Percentiles rank a stretch among this genome's conserved stretches.
These are phyloP conservation scores for Ceyx margarethae DNA, from an alignment of 2,113 vertebrate genomes.

Conservation along the genomic window DNA sequence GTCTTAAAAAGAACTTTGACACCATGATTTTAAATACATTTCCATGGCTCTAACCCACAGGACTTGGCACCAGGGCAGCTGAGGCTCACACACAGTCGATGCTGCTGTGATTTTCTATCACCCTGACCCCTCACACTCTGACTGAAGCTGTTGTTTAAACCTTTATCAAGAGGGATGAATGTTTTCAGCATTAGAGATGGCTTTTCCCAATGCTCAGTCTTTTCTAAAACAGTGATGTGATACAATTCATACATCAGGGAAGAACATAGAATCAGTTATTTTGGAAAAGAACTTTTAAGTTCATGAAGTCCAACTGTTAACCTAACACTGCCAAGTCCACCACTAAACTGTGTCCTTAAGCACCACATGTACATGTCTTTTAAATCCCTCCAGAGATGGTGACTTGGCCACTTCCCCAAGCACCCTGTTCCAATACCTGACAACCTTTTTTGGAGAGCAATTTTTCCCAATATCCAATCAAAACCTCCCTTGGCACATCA, in stretches of 20 bases:
- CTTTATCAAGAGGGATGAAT: not conserved
- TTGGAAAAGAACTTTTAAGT: not conserved
- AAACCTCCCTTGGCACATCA: not conserved
- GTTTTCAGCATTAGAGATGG: not conserved
- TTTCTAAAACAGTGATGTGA: not conserved
- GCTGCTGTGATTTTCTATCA: not conserved
- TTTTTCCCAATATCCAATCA: not conserved
- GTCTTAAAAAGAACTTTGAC: not conserved
- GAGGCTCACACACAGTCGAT: rapidly evolving
- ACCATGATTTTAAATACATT: not conserved
- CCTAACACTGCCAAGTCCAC: not conserved
- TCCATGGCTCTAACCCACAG: not conserved
- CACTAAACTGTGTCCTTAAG: not conserved
- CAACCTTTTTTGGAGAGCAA: not conserved
- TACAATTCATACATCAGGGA: not conserved
- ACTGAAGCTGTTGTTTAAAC: not conserved
- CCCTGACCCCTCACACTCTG: not conserved
- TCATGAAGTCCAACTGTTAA: not conserved
- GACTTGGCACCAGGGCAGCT: not conserved
- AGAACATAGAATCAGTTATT: not conserved
- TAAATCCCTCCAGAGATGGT: not conserved
- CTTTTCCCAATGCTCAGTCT: not conserved
- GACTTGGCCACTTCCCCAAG: not conserved
- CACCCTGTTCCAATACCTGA: not conserved
- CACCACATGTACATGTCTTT: not conserved